Evolutionary conservation across 2,888 invertebrate genomes (phyloP).

Genomic region (Andrena praecox): DNA sequence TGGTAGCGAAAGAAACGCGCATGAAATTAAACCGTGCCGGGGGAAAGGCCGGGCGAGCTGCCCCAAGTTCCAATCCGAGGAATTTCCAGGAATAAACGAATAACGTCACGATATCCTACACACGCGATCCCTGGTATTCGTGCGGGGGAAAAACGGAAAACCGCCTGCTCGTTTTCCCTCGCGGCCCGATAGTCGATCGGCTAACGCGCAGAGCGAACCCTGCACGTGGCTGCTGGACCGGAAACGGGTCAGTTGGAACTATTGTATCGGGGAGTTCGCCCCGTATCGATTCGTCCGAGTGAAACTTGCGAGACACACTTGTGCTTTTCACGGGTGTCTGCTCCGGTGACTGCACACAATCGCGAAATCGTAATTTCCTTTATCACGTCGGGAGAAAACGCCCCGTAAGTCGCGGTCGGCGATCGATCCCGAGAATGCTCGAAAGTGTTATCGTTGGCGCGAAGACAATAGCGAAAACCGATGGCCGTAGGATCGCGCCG

Average conservation of each 20-base stretch:
- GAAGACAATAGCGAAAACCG: too few species aligned
- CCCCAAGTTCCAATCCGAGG: background rate
- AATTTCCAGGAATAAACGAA: conserved; percentile 3
- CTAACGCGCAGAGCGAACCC: conserved; percentile 20
- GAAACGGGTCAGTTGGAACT: conserved; percentile 64
- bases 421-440: too few species aligned
- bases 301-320: conserved; percentile 5
- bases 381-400: background rate
- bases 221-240: conserved; percentile 51
- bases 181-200: conserved; percentile 24
- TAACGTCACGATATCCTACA: conserved; percentile 7
- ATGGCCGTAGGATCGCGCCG: too few species aligned
- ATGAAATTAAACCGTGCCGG: background rate
- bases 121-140: background rate
- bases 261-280: conserved; percentile 43
- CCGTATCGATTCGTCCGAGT: conserved; percentile 48
- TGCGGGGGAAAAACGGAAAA: conserved; percentile 12
- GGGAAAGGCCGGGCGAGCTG: background rate
- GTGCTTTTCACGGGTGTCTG: conserved; percentile 4
- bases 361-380: background rate
- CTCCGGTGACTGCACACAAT: background rate
- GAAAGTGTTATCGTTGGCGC: too few species aligned
- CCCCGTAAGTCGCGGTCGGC: background rate
- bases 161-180: conserved; percentile 25
- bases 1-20: background rate